Conservation (phyloP, 2,888 invertebrate species). For the Mythimna albipuncta region DNA sequence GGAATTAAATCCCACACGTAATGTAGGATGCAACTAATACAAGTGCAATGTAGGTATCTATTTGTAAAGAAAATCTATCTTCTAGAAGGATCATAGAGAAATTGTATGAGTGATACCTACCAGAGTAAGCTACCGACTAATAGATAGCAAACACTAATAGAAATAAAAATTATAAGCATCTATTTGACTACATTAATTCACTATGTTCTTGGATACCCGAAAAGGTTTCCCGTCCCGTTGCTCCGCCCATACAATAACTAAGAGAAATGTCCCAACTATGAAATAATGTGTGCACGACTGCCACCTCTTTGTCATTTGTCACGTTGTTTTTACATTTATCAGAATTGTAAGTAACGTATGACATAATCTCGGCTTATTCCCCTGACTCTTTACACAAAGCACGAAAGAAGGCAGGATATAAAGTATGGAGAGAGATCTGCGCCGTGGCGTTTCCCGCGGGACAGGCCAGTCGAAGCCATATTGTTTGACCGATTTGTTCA, state of each 20-base stretch:
- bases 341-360: conserved; percentile 64
- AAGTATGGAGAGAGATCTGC: conserved; percentile 59
- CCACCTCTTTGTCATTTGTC: conserved; percentile 60
- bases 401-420: conserved; percentile 64
- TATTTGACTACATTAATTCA: conserved; percentile 4
- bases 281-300: conserved; percentile 39
- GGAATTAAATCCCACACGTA: too few species aligned
- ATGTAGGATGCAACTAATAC: background rate
- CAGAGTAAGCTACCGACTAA: conserved; percentile 1
- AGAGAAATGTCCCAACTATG: conserved; percentile 37
- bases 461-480: conserved; percentile 28
- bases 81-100: background rate
- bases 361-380: conserved; percentile 69
- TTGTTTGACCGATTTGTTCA: conserved; percentile 38
- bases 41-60: background rate
- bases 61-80: background rate
- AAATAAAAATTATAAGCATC: background rate
- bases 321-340: conserved; percentile 71
- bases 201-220: conserved; percentile 4
- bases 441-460: conserved; percentile 44
- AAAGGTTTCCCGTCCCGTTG: conserved; percentile 5
- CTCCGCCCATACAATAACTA: conserved; percentile 13
- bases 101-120: background rate
- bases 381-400: conserved; percentile 63
- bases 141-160: background rate